Evolutionary conservation across 2,113 vertebrate genomes (phyloP).

Genomic region (Tinamus guttatus): DNA sequence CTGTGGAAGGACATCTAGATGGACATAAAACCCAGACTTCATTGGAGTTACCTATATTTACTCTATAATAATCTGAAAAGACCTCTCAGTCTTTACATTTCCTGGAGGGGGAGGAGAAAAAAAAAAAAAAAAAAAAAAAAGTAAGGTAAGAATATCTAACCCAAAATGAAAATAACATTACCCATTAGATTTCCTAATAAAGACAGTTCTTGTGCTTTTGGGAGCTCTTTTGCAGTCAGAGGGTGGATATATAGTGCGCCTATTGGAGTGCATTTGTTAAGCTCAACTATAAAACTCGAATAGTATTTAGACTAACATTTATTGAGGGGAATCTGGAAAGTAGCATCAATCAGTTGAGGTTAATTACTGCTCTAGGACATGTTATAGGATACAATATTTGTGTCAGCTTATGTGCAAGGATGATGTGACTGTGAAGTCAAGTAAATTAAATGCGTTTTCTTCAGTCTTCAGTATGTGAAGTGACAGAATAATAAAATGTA

Average conservation of each 20-base stretch:
- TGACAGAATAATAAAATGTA: slow-evolving; percentile 14
- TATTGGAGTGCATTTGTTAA: neutral
- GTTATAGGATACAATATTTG: neutral
- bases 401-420: neutral
- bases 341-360: slow-evolving; percentile 43
- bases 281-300: neutral
- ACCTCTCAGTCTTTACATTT: neutral
- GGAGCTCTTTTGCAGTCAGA: neutral
- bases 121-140: neutral
- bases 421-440: neutral
- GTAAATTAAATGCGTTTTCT: slow-evolving; percentile 7
- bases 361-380: neutral
- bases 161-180: neutral
- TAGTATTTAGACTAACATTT: neutral
- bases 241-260: neutral
- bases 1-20: neutral
- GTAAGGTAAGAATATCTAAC: neutral
- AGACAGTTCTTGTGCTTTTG: neutral
- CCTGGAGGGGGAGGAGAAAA: no score
- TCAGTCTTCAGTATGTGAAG: neutral
- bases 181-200: neutral
- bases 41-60: neutral
- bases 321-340: slow-evolving; percentile 9
- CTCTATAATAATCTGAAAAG: neutral
- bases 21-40: neutral